Evolutionary conservation across 2,113 vertebrate species (phyloP), one percentile per base, ranked within the genome.

Genomic region (Cathartes aura): DNA sequence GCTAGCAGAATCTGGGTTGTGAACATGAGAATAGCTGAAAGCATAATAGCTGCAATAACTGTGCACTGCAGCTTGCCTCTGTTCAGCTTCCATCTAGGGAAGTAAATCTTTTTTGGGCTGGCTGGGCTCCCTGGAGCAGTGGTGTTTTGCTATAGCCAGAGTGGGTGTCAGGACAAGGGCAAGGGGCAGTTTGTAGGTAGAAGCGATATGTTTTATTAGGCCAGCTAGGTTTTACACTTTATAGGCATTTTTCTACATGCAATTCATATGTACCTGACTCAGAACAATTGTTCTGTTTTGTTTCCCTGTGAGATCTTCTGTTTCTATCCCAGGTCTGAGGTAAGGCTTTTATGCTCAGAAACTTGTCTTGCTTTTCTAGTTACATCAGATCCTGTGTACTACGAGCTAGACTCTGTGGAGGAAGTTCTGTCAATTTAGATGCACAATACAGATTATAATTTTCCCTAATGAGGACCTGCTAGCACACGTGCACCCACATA

Each of bases 391-490:
- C 42, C 81, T 50, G 24, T 53, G 55, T 47, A 36, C 26, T 64
- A 20, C 1, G 0, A 87, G 55, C 64, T 55, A 47, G 59, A 50
- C 73, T 75, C 64, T 30, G 26, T 91, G 93, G 48, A 93, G 85
- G 78, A 91, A 94, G 79, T 64, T 85, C 95, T 97, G 91, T 91
- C 92, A 92, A 76, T 93, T 95, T n/a, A 87, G 71, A 64, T 50
- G 87, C 67, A 90, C 82, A 85, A 64, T 66, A 47, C 70, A 96
- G 87, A 62, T 95, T 16, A 76, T 88, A 94, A 96, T 97, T 96
- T 96, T 91, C 91, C 42, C 58, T 97, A 94, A 95, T 88, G 95
- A 97, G 85, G 53, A 72, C 38, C 78, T 94, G 87, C 83, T 90
- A 78, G 82, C 47, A 71, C 80, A 47, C 4, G 1, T 64, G 78